phyloP scores from a whole-genome alignment of 2,113 vertebrate species.

The Narcine bancroftii region DNA sequence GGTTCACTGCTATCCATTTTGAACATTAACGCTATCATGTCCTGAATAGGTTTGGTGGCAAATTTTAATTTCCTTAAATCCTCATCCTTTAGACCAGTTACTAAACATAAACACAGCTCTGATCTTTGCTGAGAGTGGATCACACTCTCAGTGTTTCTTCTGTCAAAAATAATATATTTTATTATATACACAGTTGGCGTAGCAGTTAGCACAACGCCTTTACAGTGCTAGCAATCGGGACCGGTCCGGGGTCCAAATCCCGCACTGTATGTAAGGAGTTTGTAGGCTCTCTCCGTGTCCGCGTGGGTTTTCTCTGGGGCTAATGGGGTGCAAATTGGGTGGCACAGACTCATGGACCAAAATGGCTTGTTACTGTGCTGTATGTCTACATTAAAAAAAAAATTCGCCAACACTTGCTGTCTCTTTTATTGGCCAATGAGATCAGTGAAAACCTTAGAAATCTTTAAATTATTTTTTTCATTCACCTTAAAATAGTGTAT shows the following conservation, averaged over 20 bases:
- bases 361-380: no score
- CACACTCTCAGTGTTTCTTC: not conserved
- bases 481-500: not conserved
- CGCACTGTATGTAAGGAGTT: no score
- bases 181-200: no score
- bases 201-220: no score
- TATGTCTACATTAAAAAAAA: no score
- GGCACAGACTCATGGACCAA: no score
- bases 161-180: not conserved
- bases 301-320: no score
- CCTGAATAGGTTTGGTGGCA: not conserved
- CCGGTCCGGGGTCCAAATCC: no score
- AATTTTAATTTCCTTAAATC: not conserved
- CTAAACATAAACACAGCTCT: not conserved
- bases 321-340: no score
- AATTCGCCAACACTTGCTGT: not conserved
- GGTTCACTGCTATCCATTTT: not conserved
- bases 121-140: not conserved
- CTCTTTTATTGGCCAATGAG: not conserved
- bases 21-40: not conserved
- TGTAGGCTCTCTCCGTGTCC: no score
- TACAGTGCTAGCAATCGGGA: no score
- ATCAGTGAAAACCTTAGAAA: conserved; percentile 7
- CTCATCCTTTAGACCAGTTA: not conserved
- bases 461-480: not conserved